Base-by-base conservation (phyloP, 2,888 invertebrate genomes). In the Drosophila kambysellisi region DNA sequence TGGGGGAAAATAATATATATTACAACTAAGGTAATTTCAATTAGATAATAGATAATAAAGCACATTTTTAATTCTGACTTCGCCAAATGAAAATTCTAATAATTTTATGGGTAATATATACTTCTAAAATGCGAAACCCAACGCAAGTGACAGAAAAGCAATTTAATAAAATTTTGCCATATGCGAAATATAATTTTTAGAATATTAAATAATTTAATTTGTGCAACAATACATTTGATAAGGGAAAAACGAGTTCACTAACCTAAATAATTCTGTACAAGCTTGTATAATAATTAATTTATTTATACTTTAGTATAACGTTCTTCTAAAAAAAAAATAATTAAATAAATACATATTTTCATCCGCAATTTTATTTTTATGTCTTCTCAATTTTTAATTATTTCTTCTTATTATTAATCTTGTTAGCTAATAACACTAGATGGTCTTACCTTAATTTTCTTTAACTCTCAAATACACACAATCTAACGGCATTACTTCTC, bases 401-500 rank as follows among this genome's bases (percentile, higher is more conserved):
- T 32, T 6, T 30, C 17, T 4, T 0, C 7, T 43, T 20, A 25
- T 12, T 3, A 20, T 2, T 48, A 51, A 51, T n/a, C 7, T 32
- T 51, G 6, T 15, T 9, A 8, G 41, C 30, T 15, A 9, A 29
- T 5, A 57, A 29, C 1, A 15, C 7, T 4, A 41, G 15, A 15
- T 41, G 4, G 6, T 32, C 3, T 57, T n/a, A 4, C 9, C 25
- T 30, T 25, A 3, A 15, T 11, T n/a, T 37, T 29, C 17, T 32
- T 29, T 12, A 37, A 7, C 37, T n/a, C 8, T 1, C 48, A 33
- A 54, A 51, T 3, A 9, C n/a, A 9, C 3, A 11, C 43, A 76
- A 58, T 37, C 65, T 73, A 72, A 75, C 74, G 65, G 59, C 33
- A 66, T 61, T 61, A 70, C 71, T 87, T 87, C 87, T 90, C 87